Evolutionary conservation across 2,888 invertebrate genomes (phyloP), one percentile per base, ranked within the genome.

Genomic region (Neoscelio sp.): DNA sequence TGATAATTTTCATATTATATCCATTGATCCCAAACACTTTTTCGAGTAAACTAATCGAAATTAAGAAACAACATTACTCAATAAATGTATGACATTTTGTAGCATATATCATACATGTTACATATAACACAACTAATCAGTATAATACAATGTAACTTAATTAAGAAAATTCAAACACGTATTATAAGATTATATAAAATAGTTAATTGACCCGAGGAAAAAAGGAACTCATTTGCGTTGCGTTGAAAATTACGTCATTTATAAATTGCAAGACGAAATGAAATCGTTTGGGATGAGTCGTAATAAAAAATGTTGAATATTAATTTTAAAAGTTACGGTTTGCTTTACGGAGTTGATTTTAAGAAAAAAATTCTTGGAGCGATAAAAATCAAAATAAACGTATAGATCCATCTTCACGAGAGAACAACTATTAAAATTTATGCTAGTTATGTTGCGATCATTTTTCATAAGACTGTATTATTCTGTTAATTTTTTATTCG

Each of bases 21-120:
- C 6, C 23, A 23, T 23, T 23, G n/a, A n/a, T n/a, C n/a, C n/a
- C n/a, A n/a, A n/a, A n/a, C n/a, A n/a, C n/a, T n/a, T n/a, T n/a
- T n/a, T 23, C 6, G 23, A 23, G 6, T 4, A 23, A 4, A 23
- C 3, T 23, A 23, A 4, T 23, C 23, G 23, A 6, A 2, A 10
- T 13, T 12, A 38, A 2, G n/a, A 38, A 23, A 26, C 12, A 46
- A 46, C 0, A 54, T 70, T 70, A 48, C 70, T 74, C 74, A 74
- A 23, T 13, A 46, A 26, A 26, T 44, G 17, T 30, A 48, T 7
- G 17, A 65, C 30, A 30, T 33, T 30, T 30, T 67, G 30, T 17
- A 38, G 33, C 38, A 74, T 65, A 74, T 75, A 67, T 75, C 75
- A 67, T n/a, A n/a, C n/a, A n/a, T n/a, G n/a, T n/a, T n/a, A n/a